Conservation (phyloP, 2,888 invertebrate genomes). For the Morpho helenor region DNA sequence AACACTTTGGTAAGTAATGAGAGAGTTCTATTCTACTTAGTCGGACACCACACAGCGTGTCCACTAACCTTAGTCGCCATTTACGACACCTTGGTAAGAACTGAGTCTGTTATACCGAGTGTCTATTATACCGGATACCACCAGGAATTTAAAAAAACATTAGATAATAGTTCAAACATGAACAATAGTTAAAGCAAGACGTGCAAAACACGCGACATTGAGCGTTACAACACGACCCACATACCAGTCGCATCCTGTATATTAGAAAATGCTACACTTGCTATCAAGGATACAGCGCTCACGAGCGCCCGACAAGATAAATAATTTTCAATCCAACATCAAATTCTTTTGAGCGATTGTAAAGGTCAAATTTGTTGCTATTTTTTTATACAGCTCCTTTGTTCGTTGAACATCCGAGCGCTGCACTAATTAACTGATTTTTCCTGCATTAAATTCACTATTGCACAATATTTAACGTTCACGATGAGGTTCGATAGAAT, state of each 20-base stretch:
- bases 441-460: not conserved
- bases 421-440: not conserved
- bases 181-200: slow-evolving; percentile 13
- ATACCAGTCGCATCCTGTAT: slow-evolving; percentile 50
- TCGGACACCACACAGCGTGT: too few species aligned
- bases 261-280: slow-evolving; percentile 43
- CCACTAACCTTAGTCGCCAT: too few species aligned
- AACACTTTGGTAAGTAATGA: too few species aligned
- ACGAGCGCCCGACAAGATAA: slow-evolving; percentile 32
- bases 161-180: not conserved
- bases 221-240: slow-evolving; percentile 55
- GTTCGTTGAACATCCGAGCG: slow-evolving; percentile 8
- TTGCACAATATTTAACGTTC: not conserved
- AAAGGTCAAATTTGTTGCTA: slow-evolving; percentile 24
- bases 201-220: slow-evolving; percentile 44
- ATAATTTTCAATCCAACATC: slow-evolving; percentile 19
- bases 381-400: slow-evolving; percentile 19
- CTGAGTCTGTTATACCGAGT: too few species aligned
- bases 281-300: slow-evolving; percentile 45
- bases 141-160: not conserved
- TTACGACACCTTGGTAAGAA: too few species aligned
- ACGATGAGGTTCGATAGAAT: too few species aligned
- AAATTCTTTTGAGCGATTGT: slow-evolving; percentile 30
- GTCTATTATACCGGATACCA: not conserved
- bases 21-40: too few species aligned